Base-by-base conservation (phyloP, 2,888 invertebrate species). In the Arrhopalites spinosus region DNA sequence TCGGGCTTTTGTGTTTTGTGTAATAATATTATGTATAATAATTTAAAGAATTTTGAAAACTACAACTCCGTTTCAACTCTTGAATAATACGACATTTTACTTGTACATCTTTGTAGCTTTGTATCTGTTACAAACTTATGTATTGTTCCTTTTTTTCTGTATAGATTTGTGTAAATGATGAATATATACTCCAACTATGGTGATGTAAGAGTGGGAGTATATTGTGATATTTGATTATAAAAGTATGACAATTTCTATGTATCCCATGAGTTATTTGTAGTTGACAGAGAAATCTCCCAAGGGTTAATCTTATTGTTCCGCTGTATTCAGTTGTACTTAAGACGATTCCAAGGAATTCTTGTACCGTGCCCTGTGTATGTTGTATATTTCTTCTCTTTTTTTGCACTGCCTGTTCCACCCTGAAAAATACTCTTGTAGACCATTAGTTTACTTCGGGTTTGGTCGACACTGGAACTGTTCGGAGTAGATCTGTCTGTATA, bases 341-440 rank as follows among this genome's bases (percentile, higher is more conserved):
- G 69, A 72, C 61, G 45, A 61, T 72, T 59, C 61, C 36, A 61
- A 61, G 70, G 23, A 72, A 72, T 45, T 25, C 59, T 36, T 36
- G 36, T 17, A 15, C 17, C 17, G 53, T 17, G 53, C 53, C n/a
- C n/a, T 5, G 53, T 17, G 23, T 20, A 25, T 59, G 59, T 23
- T 20, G 1, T 8, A 8, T 59, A n/a, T 23, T 45, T 53, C 53
- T 20, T 7, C 53, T 3, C 15, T 17, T 47, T 23, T 50, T 68
- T 27, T 68, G 25, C 25, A 25, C 50, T 23, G 45, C 17, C 68
- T 23, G 68, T 50, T 68, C 29, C 68, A 56, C 71, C 71, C 63
- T 61, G 69, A 72, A 72, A 61, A 72, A 72, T 72, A 25, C 47
- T 61, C 43, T 64, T 43, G 71, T 20, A 36, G 59, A 11, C 45